phyloP scores from a whole-genome alignment of 2,888 invertebrate genomes.

The Caenorhabditis doughertyi region DNA sequence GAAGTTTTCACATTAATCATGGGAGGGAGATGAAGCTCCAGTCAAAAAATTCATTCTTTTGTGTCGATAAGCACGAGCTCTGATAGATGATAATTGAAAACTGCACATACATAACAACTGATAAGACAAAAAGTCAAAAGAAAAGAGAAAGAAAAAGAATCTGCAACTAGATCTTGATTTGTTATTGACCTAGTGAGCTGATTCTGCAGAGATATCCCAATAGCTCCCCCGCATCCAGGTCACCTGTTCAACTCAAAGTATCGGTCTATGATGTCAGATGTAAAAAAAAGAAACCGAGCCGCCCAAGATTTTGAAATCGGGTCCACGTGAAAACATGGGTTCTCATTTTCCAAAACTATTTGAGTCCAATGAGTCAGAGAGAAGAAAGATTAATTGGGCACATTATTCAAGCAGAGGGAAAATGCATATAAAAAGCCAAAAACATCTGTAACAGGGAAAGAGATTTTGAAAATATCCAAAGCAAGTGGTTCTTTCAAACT shows the following conservation, averaged over 20 bases:
- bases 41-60: neutral
- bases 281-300: conserved; percentile 19
- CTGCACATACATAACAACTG: conserved; percentile 35
- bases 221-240: conserved; percentile 62
- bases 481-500: no score
- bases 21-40: conserved; percentile 13
- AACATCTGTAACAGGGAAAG: no score
- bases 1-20: conserved; percentile 55
- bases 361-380: conserved; percentile 35
- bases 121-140: conserved; percentile 56
- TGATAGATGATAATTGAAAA: conserved; percentile 49
- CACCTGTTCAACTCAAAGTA: conserved; percentile 53
- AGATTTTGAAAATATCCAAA: no score
- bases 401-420: no score
- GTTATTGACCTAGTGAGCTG: conserved; percentile 52
- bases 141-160: neutral
- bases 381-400: no score
- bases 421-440: no score
- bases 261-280: conserved; percentile 46
- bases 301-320: conserved; percentile 52
- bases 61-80: conserved; percentile 29
- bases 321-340: conserved; percentile 52
- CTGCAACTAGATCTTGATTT: conserved; percentile 25
- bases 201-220: conserved; percentile 23
- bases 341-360: neutral